Conservation (phyloP, 2,113 vertebrate species). For the Tachysurus fulvidraco region DNA sequence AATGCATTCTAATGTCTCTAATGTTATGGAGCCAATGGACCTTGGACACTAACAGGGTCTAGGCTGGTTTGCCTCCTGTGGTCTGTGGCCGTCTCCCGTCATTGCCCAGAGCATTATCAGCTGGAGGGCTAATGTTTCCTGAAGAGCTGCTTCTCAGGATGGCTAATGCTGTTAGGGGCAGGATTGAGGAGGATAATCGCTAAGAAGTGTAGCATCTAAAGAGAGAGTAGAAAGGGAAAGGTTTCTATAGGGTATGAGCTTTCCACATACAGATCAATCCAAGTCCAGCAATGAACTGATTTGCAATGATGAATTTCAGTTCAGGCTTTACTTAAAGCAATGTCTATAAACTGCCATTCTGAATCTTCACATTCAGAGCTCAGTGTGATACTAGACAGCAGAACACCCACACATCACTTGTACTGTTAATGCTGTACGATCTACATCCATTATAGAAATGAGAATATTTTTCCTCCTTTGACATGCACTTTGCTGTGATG, state of each 20-base stretch:
- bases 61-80: conserved; percentile 18
- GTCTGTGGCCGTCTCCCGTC: conserved; percentile 41
- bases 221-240: neutral
- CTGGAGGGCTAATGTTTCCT: conserved; percentile 62
- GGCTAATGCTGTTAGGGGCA: conserved; percentile 63
- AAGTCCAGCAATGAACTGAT: neutral
- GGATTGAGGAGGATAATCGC: conserved; percentile 52
- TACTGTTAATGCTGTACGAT: neutral
- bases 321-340: neutral
- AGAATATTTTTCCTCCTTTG: neutral
- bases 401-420: neutral
- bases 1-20: conserved; percentile 28
- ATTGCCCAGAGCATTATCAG: conserved; percentile 55
- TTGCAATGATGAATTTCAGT: neutral
- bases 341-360: neutral
- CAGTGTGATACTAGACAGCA: neutral
- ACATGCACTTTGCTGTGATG: neutral
- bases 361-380: neutral
- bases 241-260: neutral
- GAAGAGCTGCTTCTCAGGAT: conserved; percentile 61
- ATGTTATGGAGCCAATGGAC: conserved; percentile 29
- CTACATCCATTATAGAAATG: neutral
- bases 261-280: conserved; percentile 4
- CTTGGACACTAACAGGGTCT: neutral
- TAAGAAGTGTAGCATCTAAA: conserved; percentile 36